These are phyloP conservation scores for Hyposmocoma kahamanoa DNA, from an alignment of 1,140 invertebrate genomes.

Conservation along the genomic window DNA sequence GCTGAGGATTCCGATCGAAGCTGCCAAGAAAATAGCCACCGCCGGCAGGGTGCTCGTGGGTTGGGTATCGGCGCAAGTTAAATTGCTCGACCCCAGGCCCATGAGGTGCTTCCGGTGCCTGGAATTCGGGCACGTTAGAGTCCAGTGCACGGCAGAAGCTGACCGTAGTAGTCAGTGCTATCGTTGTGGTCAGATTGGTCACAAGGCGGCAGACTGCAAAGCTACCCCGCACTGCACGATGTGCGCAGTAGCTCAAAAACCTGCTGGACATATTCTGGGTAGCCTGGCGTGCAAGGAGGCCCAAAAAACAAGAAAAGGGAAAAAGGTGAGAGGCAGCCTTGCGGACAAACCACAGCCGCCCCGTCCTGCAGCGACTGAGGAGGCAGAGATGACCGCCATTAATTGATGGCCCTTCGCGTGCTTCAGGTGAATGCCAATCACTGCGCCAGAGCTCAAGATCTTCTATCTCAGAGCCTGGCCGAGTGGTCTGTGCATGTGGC, in stretches of 20 bases:
- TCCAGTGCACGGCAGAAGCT: conserved; percentile 1
- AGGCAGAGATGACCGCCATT: neutral
- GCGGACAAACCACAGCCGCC: neutral
- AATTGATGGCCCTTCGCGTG: neutral
- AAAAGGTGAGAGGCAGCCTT: neutral
- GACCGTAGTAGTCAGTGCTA: conserved; percentile 16
- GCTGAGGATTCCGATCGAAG: too few species aligned
- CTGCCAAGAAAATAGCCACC: too few species aligned
- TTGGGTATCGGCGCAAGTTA: too few species aligned
- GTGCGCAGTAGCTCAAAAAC: neutral
- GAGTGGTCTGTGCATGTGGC: conserved; percentile 73
- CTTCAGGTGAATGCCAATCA: conserved; percentile 12
- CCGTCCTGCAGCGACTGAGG: neutral
- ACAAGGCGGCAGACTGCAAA: neutral
- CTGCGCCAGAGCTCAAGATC: conserved; percentile 12
- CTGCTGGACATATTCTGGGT: neutral
- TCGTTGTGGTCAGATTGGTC: neutral
- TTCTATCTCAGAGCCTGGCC: conserved; percentile 70
- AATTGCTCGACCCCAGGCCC: conserved; percentile 4
- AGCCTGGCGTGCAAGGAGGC: neutral
- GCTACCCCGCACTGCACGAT: neutral
- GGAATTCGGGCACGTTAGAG: conserved; percentile 2
- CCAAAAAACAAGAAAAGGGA: neutral
- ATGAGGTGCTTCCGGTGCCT: conserved; percentile 20
- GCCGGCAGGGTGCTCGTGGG: too few species aligned